phyloP scores from a whole-genome alignment of 2,113 vertebrate genomes.

The Gymnogyps californianus region DNA sequence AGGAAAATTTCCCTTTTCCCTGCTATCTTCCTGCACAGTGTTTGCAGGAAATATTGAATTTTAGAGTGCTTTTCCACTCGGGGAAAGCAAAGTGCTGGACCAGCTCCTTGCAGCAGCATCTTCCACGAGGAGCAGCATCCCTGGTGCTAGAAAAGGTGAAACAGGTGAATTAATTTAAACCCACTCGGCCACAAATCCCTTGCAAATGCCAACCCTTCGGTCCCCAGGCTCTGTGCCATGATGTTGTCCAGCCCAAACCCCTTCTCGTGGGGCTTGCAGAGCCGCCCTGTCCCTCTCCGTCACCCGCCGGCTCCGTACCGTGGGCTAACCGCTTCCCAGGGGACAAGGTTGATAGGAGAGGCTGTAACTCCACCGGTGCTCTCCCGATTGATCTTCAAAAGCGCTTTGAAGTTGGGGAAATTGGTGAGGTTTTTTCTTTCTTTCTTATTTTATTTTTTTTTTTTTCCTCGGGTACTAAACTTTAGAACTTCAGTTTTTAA shows the following conservation, averaged over 20 bases:
- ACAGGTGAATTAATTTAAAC: neutral
- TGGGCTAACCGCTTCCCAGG: neutral
- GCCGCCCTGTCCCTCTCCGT: too few relatives aligned
- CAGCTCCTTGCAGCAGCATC: neutral
- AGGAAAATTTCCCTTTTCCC: neutral
- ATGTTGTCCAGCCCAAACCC: neutral
- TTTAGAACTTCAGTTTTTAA: neutral
- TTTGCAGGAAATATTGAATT: neutral
- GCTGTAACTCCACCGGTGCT: neutral
- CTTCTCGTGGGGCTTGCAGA: neutral
- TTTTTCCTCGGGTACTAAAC: neutral
- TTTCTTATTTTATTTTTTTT: neutral
- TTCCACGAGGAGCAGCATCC: neutral
- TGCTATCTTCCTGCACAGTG: neutral
- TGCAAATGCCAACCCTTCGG: neutral
- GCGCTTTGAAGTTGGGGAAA: neutral
- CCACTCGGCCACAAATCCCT: too few relatives aligned
- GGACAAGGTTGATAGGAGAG: neutral
- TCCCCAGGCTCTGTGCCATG: neutral
- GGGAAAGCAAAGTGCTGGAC: neutral
- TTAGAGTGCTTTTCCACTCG: neutral
- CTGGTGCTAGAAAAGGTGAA: neutral
- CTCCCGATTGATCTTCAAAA: neutral
- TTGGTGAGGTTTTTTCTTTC: neutral
- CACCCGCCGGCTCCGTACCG: rapidly evolving